Base-by-base conservation (phyloP, 2,797 vertebrate species). In the Rhinatrema bivittatum region DNA sequence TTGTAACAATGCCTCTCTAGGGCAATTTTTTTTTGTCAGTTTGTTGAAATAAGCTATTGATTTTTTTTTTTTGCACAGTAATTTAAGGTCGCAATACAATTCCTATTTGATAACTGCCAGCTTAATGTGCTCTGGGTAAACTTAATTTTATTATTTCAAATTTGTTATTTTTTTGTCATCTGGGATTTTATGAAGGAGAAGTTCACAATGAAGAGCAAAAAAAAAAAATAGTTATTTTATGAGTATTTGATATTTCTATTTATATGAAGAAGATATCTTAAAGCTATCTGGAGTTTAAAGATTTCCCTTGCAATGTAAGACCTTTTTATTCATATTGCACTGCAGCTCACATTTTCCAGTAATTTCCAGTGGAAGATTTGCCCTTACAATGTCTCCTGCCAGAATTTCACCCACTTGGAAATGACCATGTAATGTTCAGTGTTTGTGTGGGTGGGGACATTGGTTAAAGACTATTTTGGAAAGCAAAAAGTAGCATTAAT, bases 41-140 rank as follows among this genome's bases (percentile, higher is more conserved):
- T 66, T 51, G 39, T 59, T 76, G 74, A 75, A 79, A 78, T 64
- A 79, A 72, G 62, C 25, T 76, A 76, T 76, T 59, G 70, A 75
- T 77, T 78, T 71, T 68, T 50, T 76, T 77, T 74, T 68, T 75
- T 76, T 74, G 68, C 53, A 51, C 53, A 38, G 38, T 69, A 70
- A 80, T 62, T 76, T 74, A 73, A 73, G 58, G 50, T 47, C 25
- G 49, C 62, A 64, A 68, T 62, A 40, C 25, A 56, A 42, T 60
- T 66, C 58, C 27, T 30, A 65, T 62, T 69, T 70, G 61, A 63
- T 66, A 70, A 61, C 36, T 56, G 45, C 26, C 21, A 28, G 25
- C 18, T 39, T 57, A 61, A 67, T 43, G 20, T 36, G 30, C 49
- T 64, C 42, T 36, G 42, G 57, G 44, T 65, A 70, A 76, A 72